A percentile compares a stretch with the other conserved stretches of the same genome.
Conservation (phyloP, 2,113 vertebrate species). For the Mesitornis unicolor region DNA sequence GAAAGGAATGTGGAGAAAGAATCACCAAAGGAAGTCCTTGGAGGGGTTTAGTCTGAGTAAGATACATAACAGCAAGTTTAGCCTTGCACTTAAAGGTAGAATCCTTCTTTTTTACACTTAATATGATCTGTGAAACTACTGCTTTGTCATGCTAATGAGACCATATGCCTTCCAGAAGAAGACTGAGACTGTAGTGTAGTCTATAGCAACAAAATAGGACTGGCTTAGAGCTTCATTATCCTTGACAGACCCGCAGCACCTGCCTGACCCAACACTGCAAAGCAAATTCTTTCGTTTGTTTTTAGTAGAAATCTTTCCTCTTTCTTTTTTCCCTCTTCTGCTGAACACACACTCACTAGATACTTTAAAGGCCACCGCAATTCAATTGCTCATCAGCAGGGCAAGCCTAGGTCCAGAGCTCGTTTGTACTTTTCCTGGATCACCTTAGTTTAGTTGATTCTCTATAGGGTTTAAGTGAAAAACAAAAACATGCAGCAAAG, state of each 20-base stretch:
- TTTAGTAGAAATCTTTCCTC: not conserved
- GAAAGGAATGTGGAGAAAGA: not conserved
- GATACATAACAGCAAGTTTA: not conserved
- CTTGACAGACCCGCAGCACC: not conserved
- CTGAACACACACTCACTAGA: not conserved
- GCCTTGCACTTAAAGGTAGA: not conserved
- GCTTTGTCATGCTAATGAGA: not conserved
- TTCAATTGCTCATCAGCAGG: not conserved
- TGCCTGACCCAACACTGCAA: not conserved
- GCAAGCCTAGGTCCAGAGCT: not conserved
- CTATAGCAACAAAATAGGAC: not conserved
- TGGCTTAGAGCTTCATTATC: not conserved
- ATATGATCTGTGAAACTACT: not conserved
- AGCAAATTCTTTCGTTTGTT: not conserved
- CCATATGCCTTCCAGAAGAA: not conserved
- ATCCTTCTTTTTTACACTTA: not conserved
- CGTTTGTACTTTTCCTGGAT: not conserved
- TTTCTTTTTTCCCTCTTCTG: not conserved
- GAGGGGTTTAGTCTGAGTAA: not conserved
- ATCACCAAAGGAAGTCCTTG: not conserved
- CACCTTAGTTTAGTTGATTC: not conserved
- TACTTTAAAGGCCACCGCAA: not conserved
- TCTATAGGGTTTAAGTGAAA: not conserved
- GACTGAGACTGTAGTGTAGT: not conserved
- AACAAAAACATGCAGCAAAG: not conserved